Conservation (phyloP, 2,888 invertebrate genomes). For the Latheticus oryzae region DNA sequence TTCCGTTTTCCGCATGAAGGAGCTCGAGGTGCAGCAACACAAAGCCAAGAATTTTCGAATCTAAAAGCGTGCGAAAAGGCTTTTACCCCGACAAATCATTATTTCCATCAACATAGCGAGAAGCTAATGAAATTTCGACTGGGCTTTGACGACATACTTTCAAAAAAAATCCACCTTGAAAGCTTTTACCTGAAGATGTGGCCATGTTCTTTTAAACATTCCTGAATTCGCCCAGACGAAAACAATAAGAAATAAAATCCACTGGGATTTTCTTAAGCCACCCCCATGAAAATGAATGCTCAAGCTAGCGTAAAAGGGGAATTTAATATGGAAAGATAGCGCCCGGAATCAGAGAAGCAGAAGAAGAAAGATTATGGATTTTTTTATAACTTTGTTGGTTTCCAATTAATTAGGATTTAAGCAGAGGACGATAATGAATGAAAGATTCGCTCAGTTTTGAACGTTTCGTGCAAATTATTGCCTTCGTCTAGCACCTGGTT, state of each 20-base stretch:
- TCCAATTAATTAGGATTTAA: conserved; percentile 21
- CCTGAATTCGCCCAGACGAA: conserved; percentile 16
- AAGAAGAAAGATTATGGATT: conserved; percentile 21
- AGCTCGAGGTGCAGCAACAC: conserved; percentile 25
- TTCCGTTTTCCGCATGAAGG: conserved; percentile 47
- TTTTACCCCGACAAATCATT: conserved; percentile 18
- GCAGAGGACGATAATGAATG: conserved; percentile 26
- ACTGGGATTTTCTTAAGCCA: conserved; percentile 30
- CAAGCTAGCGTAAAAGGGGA: conserved; percentile 8
- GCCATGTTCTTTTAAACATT: no score
- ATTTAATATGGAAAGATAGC: conserved; percentile 24
- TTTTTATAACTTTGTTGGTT: conserved; percentile 3
- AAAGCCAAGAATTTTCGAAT: conserved; percentile 11
- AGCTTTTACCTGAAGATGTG: no score
- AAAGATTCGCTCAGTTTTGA: conserved; percentile 17
- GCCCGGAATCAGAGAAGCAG: conserved; percentile 18
- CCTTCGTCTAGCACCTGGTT: conserved; percentile 37
- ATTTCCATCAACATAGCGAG: conserved; percentile 10
- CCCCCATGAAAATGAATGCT: conserved; percentile 22
- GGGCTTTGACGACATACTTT: conserved; percentile 12
- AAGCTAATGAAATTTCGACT: conserved; percentile 26
- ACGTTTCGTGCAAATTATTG: conserved; percentile 40
- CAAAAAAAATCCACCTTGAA: conserved; percentile 12
- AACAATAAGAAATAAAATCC: conserved; percentile 27
- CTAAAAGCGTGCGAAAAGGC: conserved; percentile 28